Evolutionary conservation across 2,113 vertebrate species (phyloP).

Genomic region (Stegostoma tigrinum): DNA sequence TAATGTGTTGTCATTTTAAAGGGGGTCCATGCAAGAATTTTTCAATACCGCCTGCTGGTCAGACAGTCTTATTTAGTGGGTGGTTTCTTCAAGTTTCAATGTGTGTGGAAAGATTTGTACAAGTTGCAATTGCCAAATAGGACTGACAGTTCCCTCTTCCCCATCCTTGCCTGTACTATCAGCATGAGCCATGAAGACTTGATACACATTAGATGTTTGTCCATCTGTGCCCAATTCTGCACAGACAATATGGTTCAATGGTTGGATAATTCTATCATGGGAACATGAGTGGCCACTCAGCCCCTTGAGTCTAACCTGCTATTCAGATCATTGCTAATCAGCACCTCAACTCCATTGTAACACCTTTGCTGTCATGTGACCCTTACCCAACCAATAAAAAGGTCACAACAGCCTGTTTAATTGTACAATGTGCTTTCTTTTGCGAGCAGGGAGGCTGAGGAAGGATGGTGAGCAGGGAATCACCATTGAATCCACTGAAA

Average conservation of each 20-base stretch:
- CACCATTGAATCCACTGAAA: not conserved
- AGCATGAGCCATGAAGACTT: not conserved
- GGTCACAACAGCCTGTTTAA: not conserved
- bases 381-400: not conserved
- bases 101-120: not conserved
- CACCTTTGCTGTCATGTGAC: not conserved
- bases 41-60: not conserved
- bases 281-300: not conserved
- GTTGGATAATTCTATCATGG: not conserved
- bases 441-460: not conserved
- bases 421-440: not conserved
- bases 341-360: not conserved
- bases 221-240: not conserved
- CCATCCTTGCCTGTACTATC: not conserved
- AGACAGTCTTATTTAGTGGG: no score
- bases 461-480: not conserved
- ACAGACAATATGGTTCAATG: not conserved
- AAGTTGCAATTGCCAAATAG: not conserved
- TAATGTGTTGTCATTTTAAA: not conserved
- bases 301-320: not conserved
- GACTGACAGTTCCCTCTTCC: not conserved
- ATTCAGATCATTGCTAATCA: not conserved
- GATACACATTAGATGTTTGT: not conserved
- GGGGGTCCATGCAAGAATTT: not conserved
- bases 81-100: not conserved